Conservation (phyloP, 2,113 vertebrate genomes). For the Trematomus loennbergii region DNA sequence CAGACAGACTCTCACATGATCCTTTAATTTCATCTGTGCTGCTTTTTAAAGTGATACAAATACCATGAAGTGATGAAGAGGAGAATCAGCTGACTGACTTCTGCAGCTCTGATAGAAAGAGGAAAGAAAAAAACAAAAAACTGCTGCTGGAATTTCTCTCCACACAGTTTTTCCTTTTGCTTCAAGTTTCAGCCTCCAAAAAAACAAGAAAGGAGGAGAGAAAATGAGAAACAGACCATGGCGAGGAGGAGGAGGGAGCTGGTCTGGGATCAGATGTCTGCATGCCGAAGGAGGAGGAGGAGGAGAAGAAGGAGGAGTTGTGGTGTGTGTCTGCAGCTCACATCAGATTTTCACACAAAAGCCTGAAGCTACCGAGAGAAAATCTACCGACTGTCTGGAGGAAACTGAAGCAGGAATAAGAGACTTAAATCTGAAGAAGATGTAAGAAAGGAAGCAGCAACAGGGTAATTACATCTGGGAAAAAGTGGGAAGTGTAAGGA, state of each 20-base stretch:
- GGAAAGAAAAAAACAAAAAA: conserved; percentile 21
- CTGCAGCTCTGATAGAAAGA: conserved; percentile 10
- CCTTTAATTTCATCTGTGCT: neutral
- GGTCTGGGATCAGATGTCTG: conserved; percentile 77
- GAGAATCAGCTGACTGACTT: neutral
- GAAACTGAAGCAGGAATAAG: neutral
- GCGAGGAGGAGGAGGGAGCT: conserved; percentile 50
- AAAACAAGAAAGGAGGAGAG: conserved; percentile 29
- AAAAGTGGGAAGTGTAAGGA: neutral
- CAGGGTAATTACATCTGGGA: conserved; percentile 29
- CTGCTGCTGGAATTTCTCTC: conserved; percentile 58
- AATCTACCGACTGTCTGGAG: neutral
- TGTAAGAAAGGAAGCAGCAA: neutral
- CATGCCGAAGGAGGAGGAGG: conserved; percentile 46
- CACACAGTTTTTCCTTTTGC: conserved; percentile 70
- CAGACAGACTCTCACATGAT: neutral
- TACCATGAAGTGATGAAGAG: neutral
- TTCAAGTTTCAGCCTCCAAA: conserved; percentile 75
- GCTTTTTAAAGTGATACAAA: too few relatives aligned
- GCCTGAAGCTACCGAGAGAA: conserved; percentile 8
- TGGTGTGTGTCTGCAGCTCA: conserved; percentile 43
- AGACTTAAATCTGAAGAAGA: neutral
- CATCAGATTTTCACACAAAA: conserved; percentile 63
- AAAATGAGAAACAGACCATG: conserved; percentile 80
- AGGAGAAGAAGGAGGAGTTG: conserved; percentile 63